Percentiles rank a stretch among this genome's conserved stretches.
phyloP scores from a whole-genome alignment of 2,113 vertebrate species.

The Limnothrissa miodon region DNA sequence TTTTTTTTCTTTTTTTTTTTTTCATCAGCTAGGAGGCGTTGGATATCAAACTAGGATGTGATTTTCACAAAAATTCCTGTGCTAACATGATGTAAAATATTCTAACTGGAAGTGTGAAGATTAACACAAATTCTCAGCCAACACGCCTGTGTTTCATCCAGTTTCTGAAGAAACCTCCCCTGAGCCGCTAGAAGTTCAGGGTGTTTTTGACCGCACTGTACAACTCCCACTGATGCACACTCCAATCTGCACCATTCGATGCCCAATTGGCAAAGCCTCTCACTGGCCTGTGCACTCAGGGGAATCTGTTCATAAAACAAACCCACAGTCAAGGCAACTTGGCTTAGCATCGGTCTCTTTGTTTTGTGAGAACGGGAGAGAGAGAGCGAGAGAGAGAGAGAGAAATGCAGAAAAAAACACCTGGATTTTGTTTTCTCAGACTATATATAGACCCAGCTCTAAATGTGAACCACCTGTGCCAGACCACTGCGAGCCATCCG shows the following conservation, averaged over 20 bases:
- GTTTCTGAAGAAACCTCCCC: conserved; percentile 20
- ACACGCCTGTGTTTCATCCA: conserved; percentile 23
- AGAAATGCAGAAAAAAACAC: conserved; percentile 51
- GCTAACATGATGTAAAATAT: conserved; percentile 16
- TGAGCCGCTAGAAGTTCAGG: conserved; percentile 37
- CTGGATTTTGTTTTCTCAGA: conserved; percentile 63
- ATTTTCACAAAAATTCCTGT: neutral
- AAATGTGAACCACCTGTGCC: conserved; percentile 67
- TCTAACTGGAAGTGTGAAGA: conserved; percentile 17
- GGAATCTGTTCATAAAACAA: conserved; percentile 54
- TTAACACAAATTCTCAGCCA: conserved; percentile 12
- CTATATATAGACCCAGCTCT: conserved; percentile 64
- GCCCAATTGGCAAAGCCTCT: conserved; percentile 39
- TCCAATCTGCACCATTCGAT: conserved; percentile 39
- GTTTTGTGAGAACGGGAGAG: conserved; percentile 26
- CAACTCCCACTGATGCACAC: conserved; percentile 28
- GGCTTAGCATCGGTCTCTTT: conserved; percentile 50
- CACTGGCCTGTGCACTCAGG: conserved; percentile 48
- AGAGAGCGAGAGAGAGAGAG: neutral
- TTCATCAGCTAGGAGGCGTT: neutral
- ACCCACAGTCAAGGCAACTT: conserved; percentile 45
- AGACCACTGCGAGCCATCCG: conserved; percentile 53
- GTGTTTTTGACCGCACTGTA: conserved; percentile 39
- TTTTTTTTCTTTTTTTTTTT: neutral
- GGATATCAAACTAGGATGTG: conserved; percentile 1